These are phyloP conservation scores for Pristionchus maxplancki DNA, from an alignment of 2,888 invertebrate genomes.

Conservation along the genomic window DNA sequence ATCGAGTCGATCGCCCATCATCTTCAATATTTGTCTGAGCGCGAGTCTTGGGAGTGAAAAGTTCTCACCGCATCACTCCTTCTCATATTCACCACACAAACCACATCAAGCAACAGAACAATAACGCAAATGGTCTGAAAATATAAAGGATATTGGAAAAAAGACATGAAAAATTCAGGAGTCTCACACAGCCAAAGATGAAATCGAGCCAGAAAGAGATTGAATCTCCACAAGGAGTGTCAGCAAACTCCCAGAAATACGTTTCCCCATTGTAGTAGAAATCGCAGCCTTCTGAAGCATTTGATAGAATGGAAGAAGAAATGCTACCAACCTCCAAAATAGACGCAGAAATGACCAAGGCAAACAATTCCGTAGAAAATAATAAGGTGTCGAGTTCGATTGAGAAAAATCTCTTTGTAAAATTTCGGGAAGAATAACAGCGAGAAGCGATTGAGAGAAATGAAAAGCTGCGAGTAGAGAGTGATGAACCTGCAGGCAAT, in stretches of 20 bases:
- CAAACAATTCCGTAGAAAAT: neutral
- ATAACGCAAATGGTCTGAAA: neutral
- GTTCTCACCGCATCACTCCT: neutral
- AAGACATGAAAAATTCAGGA: no score
- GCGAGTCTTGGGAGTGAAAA: neutral
- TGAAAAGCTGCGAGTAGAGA: conserved; percentile 28
- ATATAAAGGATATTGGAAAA: neutral
- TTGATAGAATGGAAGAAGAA: neutral
- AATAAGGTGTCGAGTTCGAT: neutral
- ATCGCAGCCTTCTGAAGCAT: conserved; percentile 35
- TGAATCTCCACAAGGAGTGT: neutral
- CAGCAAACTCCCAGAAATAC: conserved; percentile 3
- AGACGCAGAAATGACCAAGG: neutral
- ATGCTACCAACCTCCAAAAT: conserved; percentile 13
- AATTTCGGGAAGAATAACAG: neutral
- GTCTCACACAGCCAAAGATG: conserved; percentile 30
- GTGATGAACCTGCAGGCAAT: conserved; percentile 16
- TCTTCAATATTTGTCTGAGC: neutral
- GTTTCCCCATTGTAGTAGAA: neutral
- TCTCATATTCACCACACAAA: neutral
- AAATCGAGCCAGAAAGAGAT: conserved; percentile 22
- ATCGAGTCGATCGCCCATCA: neutral
- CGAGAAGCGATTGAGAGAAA: conserved; percentile 29
- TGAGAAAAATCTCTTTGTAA: neutral
- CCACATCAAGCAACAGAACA: neutral